These are phyloP conservation scores for Harpagifer antarcticus DNA, from an alignment of 2,797 vertebrate genomes.

Conservation along the genomic window DNA sequence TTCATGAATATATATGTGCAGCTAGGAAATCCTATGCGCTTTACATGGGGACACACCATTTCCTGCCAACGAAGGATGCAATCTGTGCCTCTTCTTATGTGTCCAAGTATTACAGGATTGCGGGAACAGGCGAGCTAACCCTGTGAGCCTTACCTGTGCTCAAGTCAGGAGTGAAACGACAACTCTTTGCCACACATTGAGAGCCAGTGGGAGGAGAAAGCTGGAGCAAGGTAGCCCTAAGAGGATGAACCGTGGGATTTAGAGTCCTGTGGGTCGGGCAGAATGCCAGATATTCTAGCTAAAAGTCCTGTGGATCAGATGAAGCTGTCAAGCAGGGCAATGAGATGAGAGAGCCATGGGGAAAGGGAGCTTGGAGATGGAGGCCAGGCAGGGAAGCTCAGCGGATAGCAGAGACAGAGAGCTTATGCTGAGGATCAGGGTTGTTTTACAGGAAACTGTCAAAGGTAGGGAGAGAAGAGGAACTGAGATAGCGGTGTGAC, in stretches of 20 bases:
- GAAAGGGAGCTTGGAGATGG: slow-evolving; percentile 76
- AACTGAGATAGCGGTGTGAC: slow-evolving; percentile 73
- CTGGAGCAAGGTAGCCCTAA: slow-evolving; percentile 65
- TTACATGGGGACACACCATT: slow-evolving; percentile 67
- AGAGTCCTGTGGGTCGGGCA: slow-evolving; percentile 78
- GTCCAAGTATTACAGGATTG: slow-evolving; percentile 70
- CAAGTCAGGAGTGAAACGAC: slow-evolving; percentile 73
- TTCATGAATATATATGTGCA: slow-evolving; percentile 39
- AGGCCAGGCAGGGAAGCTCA: slow-evolving; percentile 78
- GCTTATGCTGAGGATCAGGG: slow-evolving; percentile 83
- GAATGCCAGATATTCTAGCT: slow-evolving; percentile 78
- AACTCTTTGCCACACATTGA: slow-evolving; percentile 78
- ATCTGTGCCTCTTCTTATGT: slow-evolving; percentile 56
- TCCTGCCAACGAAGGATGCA: slow-evolving; percentile 52
- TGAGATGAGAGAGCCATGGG: slow-evolving; percentile 80
- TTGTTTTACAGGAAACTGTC: slow-evolving; percentile 82
- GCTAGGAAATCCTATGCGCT: slow-evolving; percentile 41
- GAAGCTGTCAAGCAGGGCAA: slow-evolving; percentile 84
- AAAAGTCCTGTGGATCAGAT: slow-evolving; percentile 85
- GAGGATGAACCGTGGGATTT: slow-evolving; percentile 85
- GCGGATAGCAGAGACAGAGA: slow-evolving; percentile 77
- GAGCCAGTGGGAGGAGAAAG: slow-evolving; percentile 69
- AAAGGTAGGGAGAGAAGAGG: slow-evolving; percentile 72
- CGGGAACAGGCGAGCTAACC: slow-evolving; percentile 58
- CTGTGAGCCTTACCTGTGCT: slow-evolving; percentile 72